Percentiles rank a stretch among this genome's conserved stretches.
Evolutionary conservation across 1,140 invertebrate genomes (phyloP).

Genomic region (Sycophila sp.): DNA sequence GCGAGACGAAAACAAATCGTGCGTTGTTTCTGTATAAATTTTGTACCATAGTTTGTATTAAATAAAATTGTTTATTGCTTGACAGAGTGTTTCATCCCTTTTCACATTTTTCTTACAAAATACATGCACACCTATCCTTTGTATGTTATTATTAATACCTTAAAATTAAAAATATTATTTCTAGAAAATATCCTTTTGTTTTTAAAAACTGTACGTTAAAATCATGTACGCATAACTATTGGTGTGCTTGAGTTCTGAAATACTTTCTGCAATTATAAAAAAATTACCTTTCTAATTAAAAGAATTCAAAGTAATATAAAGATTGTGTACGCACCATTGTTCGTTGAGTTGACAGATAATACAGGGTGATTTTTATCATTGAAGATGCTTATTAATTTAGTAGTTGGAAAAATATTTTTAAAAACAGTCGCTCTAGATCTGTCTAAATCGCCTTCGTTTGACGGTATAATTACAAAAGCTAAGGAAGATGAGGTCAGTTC

Average conservation of each 20-base stretch:
- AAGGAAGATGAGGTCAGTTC: background rate
- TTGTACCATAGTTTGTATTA: constrained; percentile 70
- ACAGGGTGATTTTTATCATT: constrained; percentile 4
- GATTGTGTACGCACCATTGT: background rate
- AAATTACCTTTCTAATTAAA: background rate
- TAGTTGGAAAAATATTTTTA: constrained; percentile 2
- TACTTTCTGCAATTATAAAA: background rate
- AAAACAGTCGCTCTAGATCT: background rate
- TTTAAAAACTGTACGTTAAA: constrained; percentile 15
- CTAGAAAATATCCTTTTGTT: too few relatives aligned
- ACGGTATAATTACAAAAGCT: constrained; percentile 16
- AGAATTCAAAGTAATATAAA: too few relatives aligned
- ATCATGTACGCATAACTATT: constrained; percentile 22
- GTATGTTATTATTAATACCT: too few relatives aligned
- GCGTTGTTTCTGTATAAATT: constrained; percentile 67
- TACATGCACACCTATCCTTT: background rate
- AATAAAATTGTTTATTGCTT: constrained; percentile 69
- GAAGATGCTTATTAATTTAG: constrained; percentile 7
- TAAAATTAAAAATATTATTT: too few relatives aligned
- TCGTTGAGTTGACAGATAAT: constrained; percentile 10
- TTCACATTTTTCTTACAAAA: background rate
- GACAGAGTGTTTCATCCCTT: constrained; percentile 39
- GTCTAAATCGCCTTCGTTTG: background rate
- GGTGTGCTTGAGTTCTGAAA: constrained; percentile 1
- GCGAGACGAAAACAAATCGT: constrained; percentile 52